Evolutionary conservation across 2,797 vertebrate species (phyloP).

Genomic region (Gymnoscopelus braueri): DNA sequence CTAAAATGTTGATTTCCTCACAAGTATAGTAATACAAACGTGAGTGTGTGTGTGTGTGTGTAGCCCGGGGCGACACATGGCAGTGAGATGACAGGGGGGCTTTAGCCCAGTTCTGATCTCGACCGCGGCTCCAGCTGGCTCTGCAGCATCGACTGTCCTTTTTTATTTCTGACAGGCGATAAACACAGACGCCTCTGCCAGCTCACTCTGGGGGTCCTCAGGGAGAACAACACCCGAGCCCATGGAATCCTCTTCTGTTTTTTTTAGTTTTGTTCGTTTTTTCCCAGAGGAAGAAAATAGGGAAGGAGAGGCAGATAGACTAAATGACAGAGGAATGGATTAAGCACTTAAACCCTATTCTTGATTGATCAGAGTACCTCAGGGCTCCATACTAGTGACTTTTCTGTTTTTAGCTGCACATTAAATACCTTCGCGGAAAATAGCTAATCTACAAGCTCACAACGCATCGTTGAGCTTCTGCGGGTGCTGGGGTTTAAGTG

Average conservation of each 20-base stretch:
- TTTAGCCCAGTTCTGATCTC: neutral
- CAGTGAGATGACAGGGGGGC: neutral
- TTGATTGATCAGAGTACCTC: too few species aligned
- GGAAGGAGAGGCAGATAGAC: too few species aligned
- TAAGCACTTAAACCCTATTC: neutral
- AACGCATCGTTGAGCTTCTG: too few species aligned
- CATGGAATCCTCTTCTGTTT: constrained; percentile 8
- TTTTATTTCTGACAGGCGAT: constrained; percentile 3
- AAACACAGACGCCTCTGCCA: constrained; percentile 11
- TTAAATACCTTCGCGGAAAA: too few species aligned
- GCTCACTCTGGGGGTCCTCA: neutral
- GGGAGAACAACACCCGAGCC: constrained; percentile 3
- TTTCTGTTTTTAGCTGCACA: too few species aligned
- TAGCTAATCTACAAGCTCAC: too few species aligned
- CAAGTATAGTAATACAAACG: neutral
- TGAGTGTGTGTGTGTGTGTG: neutral
- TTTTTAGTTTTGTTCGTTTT: too few species aligned
- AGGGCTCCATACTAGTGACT: too few species aligned
- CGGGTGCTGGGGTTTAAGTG: too few species aligned
- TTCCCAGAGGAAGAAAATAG: neutral
- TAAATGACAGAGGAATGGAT: too few species aligned
- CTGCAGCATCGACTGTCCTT: neutral
- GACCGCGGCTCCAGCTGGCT: neutral
- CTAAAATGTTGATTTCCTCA: too few species aligned
- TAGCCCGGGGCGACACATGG: neutral